phyloP scores from a whole-genome alignment of 2,113 vertebrate species.

The Centropristis striata region DNA sequence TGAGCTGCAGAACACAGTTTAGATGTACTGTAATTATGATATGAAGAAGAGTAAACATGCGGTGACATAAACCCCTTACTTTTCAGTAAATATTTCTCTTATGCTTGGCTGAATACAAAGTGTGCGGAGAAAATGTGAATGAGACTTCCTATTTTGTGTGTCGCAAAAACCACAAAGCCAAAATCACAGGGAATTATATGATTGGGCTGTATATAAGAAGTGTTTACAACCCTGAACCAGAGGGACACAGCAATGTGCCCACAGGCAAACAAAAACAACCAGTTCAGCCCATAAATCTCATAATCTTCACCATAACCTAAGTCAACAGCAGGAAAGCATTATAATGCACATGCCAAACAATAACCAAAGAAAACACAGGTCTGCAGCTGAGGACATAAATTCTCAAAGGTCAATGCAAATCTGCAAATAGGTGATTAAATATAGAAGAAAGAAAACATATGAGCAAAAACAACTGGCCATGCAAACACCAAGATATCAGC shows the following conservation, averaged over 20 bases:
- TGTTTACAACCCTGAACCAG: not conserved
- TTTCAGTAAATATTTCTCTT: not conserved
- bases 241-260: not conserved
- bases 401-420: not conserved
- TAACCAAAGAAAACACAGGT: not conserved
- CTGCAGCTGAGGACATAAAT: not conserved
- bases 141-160: not conserved
- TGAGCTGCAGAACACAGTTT: not conserved
- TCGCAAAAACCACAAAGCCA: not conserved
- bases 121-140: not conserved
- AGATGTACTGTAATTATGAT: not conserved
- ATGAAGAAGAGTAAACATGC: not conserved
- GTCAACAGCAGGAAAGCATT: not conserved
- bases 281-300: not conserved
- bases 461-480: too few species aligned
- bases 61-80: not conserved
- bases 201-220: not conserved
- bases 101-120: not conserved
- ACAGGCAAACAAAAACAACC: not conserved
- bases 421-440: not conserved
- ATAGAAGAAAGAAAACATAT: not conserved
- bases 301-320: not conserved
- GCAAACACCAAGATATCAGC: not conserved
- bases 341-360: not conserved
- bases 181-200: not conserved